Base-by-base conservation (phyloP, 2,888 invertebrate genomes). In the Dynastes tityus region DNA sequence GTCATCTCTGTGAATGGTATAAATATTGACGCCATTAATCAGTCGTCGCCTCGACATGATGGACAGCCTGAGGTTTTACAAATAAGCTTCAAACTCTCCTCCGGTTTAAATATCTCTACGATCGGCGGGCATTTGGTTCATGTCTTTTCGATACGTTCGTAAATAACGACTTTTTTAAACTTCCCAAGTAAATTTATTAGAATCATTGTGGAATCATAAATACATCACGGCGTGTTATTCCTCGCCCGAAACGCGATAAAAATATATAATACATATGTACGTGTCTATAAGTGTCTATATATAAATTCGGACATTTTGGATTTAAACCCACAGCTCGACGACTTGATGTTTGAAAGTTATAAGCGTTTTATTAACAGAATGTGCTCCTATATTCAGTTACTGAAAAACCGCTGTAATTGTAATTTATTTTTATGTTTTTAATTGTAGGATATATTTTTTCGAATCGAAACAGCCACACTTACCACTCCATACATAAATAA, bases 11-110 rank as follows among this genome's bases (percentile, higher is more conserved):
- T 73, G 81, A 81, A 80, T 82, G 84, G 85, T 86, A 84, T 88
- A 88, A 88, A 88, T 88, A 88, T 88, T 88, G 88, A 88, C 86
- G 85, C 86, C 83, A 88, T 88, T 86, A 88, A 87, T 88, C 88
- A 86, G 83, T 87, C 88, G 84, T 83, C 87, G 82, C 77, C 58
- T 76, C 74, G 65, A 76, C 80, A 81, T 85, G 85, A 85, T 85
- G 84, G 85, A 85, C 85, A 84, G 83, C 81, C 83, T 51, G 82
- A 82, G 81, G 83, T 81, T 81, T 83, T 82, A 83, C 83, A 83
- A 83, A 83, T 83, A 83, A 83, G 80, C 83, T 79, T 76, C 80
- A 81, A 80, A 78, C 78, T 75, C 79, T 77, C 77, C 55, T 79
- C 55, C 68, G 79, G 82, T 81, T 82, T 80, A 81, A 81, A 82